Conservation (phyloP, 2,113 vertebrate species). For the Tyto alba region DNA sequence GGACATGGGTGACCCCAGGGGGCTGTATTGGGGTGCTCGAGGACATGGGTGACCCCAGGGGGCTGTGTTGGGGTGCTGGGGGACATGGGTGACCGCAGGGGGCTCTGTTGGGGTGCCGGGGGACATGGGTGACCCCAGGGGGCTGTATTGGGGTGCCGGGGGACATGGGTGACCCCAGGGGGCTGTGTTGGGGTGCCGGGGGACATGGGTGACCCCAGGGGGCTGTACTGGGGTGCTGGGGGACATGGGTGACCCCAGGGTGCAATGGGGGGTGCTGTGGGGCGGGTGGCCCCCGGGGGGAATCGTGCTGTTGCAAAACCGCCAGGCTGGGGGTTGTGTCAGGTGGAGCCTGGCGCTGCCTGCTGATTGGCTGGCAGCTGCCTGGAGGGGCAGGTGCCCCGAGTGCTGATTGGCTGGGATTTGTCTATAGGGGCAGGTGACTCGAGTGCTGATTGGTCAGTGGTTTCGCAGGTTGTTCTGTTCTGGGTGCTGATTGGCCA, state of each 20-base stretch:
- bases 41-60: fast-evolving
- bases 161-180: not conserved
- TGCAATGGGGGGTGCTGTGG: no score
- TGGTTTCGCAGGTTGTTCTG: not conserved
- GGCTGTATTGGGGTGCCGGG: not conserved
- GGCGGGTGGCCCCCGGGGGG: not conserved
- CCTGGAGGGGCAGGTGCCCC: not conserved
- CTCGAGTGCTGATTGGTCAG: not conserved
- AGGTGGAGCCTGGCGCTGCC: not conserved
- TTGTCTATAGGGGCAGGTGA: not conserved
- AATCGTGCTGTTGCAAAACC: not conserved
- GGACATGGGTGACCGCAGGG: no score
- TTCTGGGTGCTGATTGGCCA: not conserved
- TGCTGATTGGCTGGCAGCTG: not conserved
- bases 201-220: not conserved
- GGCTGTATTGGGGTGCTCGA: fast-evolving
- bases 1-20: fast-evolving
- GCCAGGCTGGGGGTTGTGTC: fast-evolving
- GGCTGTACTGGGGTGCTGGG: not conserved
- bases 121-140: not conserved
- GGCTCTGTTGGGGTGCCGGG: no score
- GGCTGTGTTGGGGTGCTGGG: fast-evolving
- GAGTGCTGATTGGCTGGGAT: not conserved
- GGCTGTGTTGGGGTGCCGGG: fast-evolving
- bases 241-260: not conserved